phyloP scores from a whole-genome alignment of 2,888 invertebrate species.

The Coelinius sp. region DNA sequence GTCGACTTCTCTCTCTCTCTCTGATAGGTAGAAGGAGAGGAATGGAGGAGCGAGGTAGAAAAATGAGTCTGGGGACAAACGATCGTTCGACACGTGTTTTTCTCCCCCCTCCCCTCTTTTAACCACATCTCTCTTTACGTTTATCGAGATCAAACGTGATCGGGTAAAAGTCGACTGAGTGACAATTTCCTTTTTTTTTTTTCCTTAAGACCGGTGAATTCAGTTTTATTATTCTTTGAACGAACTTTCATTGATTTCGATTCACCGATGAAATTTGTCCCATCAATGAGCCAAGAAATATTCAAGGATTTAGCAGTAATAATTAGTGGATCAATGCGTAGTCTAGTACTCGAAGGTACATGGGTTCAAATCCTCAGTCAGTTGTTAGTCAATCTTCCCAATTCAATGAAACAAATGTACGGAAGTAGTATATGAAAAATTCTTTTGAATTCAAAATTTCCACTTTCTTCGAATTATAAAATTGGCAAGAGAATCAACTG shows the following conservation, averaged over 20 bases:
- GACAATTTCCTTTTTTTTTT: neutral
- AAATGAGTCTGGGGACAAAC: slow-evolving; percentile 29
- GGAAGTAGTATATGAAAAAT: no score
- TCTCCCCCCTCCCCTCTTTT: neutral
- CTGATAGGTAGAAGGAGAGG: slow-evolving; percentile 19
- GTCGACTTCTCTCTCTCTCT: slow-evolving; percentile 29
- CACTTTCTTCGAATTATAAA: slow-evolving; percentile 7
- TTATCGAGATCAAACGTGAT: slow-evolving; percentile 18
- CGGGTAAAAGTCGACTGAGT: neutral
- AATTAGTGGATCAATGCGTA: no score
- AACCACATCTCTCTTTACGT: slow-evolving; percentile 10
- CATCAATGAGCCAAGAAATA: no score
- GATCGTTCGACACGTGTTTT: slow-evolving; percentile 25
- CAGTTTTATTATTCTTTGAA: neutral
- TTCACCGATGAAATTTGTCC: neutral
- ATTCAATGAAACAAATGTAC: no score
- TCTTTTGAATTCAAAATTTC: neutral
- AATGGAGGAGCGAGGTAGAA: slow-evolving; percentile 7
- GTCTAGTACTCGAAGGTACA: no score
- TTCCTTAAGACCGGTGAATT: neutral
- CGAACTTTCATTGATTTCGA: neutral
- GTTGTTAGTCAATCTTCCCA: no score
- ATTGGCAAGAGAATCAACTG: neutral
- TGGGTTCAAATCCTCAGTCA: no score
- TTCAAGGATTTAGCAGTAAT: no score